Evolutionary conservation across 64 coral and sea anemone genomes (phyloP).

Genomic region (Stichodactyla helianthus): DNA sequence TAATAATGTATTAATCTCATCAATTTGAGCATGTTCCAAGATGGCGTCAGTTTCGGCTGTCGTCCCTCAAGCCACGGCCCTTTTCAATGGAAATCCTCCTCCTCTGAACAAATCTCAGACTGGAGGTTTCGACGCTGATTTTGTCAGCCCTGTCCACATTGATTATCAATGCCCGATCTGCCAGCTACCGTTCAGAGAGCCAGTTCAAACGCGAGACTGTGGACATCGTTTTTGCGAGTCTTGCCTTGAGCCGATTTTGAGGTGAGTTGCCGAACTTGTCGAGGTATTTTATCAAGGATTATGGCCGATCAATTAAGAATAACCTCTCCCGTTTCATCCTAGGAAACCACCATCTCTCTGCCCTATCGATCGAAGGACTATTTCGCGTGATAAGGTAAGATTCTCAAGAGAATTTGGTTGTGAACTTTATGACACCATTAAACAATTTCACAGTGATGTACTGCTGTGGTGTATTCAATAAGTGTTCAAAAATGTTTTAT

Average conservation of each 20-base stretch:
- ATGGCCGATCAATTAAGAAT: conserved; percentile 3
- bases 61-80: not conserved
- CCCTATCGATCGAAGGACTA: conserved; percentile 80
- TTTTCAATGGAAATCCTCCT: conserved; percentile 30
- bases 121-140: conserved; percentile 95
- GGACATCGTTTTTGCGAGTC: conserved; percentile 98
- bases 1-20: conserved; percentile 59
- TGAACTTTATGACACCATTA: not conserved
- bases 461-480: not conserved
- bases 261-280: conserved; percentile 43
- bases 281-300: not conserved
- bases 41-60: conserved; percentile 50
- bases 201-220: conserved; percentile 95
- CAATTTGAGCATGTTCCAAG: conserved; percentile 54
- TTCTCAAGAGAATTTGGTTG: not conserved
- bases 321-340: not conserved
- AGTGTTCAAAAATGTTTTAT: no score
- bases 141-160: conserved; percentile 63
- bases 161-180: conserved; percentile 99
- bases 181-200: conserved; percentile 93
- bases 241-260: conserved; percentile 93
- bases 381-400: conserved; percentile 92
- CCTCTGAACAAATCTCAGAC: conserved; percentile 43
- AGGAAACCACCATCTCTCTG: conserved; percentile 95
- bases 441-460: not conserved